Conservation (phyloP, 2,113 vertebrate genomes). For the Vanacampus margaritifer region DNA sequence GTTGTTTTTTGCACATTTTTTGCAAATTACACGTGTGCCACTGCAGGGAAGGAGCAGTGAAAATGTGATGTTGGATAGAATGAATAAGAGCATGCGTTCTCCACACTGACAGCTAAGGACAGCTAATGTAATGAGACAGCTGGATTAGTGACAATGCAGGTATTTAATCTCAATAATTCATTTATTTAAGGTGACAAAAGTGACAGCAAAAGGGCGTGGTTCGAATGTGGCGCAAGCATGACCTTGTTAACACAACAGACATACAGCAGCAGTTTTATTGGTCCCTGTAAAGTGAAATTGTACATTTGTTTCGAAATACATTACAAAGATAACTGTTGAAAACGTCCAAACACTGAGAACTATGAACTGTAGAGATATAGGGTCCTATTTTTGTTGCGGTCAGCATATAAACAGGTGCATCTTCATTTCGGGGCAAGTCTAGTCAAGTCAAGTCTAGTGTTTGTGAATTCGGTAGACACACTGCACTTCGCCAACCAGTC, state of each 20-base stretch:
- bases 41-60: background rate
- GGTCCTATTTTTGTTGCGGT: too few species aligned
- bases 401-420: too few species aligned
- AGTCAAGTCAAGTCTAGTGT: too few species aligned
- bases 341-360: too few species aligned
- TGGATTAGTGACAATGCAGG: background rate
- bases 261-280: too few species aligned
- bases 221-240: background rate
- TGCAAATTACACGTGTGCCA: background rate
- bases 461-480: too few species aligned
- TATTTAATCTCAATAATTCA: background rate
- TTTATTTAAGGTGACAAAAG: background rate
- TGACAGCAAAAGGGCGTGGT: background rate
- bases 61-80: background rate
- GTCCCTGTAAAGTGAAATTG: too few species aligned
- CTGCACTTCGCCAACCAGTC: too few species aligned
- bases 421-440: too few species aligned
- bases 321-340: too few species aligned
- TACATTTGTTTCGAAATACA: too few species aligned
- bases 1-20: background rate
- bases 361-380: too few species aligned
- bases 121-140: background rate
- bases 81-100: background rate
- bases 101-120: constrained; percentile 3
- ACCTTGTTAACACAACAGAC: background rate